Conservation (phyloP, 2,888 invertebrate species). For the Tinea pellionella region DNA sequence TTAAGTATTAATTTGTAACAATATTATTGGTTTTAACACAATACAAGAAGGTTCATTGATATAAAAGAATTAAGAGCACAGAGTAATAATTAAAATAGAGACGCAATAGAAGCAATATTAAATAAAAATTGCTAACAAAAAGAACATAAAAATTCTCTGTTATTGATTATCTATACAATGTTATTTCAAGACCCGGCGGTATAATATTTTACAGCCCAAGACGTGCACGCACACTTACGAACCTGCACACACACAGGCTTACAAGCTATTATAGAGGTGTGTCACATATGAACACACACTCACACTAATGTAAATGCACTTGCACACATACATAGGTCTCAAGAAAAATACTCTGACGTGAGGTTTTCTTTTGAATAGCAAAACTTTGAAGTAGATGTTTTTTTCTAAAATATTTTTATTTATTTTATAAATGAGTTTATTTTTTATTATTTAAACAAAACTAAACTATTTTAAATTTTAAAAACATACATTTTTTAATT, state of each 20-base stretch:
- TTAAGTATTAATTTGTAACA: no score
- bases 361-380: constrained; percentile 50
- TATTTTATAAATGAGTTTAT: no score
- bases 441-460: no score
- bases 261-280: constrained; percentile 10
- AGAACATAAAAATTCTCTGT: constrained; percentile 33
- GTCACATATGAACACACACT: constrained; percentile 21
- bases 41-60: no score
- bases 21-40: no score
- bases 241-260: not conserved
- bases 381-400: constrained; percentile 27
- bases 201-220: constrained; percentile 69
- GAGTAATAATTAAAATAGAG: not conserved
- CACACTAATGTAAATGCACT: constrained; percentile 30
- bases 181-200: constrained; percentile 67
- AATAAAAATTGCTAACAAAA: not conserved
- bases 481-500: no score
- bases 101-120: not conserved
- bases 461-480: no score
- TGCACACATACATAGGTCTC: constrained; percentile 22
- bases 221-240: constrained; percentile 32
- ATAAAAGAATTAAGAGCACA: not conserved
- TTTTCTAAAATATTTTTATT: constrained; percentile 10
- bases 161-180: constrained; percentile 71
- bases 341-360: constrained; percentile 66